Percentiles rank a stretch among this genome's conserved stretches.
phyloP scores from a whole-genome alignment of 2,113 vertebrate genomes.

The Bungarus multicinctus region DNA sequence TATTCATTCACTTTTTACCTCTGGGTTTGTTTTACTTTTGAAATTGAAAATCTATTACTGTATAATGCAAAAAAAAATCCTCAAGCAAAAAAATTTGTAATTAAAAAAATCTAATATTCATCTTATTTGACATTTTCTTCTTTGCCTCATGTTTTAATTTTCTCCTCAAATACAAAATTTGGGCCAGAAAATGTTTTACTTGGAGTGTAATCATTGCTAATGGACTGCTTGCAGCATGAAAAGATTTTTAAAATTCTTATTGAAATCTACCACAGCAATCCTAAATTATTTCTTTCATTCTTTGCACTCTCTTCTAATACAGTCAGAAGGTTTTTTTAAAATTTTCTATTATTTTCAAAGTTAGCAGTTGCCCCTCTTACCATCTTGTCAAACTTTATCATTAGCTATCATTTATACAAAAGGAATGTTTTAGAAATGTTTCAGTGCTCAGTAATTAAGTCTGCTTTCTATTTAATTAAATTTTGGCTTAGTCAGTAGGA shows the following conservation, averaged over 20 bases:
- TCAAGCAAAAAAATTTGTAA: neutral
- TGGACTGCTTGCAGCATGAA: neutral
- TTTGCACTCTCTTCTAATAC: neutral
- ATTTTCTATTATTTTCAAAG: neutral
- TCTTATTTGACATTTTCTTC: neutral
- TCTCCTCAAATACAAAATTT: neutral
- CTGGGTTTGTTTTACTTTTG: neutral
- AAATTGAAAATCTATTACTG: neutral
- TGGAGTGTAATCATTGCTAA: neutral
- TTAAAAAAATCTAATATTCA: neutral
- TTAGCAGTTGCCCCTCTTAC: neutral
- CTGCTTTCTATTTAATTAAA: neutral
- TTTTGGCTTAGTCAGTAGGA: neutral
- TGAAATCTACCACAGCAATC: neutral
- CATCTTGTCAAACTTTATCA: neutral
- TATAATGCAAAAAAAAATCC: neutral
- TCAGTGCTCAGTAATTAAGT: neutral
- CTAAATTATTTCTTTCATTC: neutral
- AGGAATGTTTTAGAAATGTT: neutral
- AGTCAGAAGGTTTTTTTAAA: neutral
- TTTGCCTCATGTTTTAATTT: neutral
- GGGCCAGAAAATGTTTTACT: neutral
- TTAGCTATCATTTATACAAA: neutral
- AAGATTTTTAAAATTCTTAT: neutral
- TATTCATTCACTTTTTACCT: neutral